Evolutionary conservation across 2,888 invertebrate genomes (phyloP).

Genomic region (Steinernema hermaphroditum): DNA sequence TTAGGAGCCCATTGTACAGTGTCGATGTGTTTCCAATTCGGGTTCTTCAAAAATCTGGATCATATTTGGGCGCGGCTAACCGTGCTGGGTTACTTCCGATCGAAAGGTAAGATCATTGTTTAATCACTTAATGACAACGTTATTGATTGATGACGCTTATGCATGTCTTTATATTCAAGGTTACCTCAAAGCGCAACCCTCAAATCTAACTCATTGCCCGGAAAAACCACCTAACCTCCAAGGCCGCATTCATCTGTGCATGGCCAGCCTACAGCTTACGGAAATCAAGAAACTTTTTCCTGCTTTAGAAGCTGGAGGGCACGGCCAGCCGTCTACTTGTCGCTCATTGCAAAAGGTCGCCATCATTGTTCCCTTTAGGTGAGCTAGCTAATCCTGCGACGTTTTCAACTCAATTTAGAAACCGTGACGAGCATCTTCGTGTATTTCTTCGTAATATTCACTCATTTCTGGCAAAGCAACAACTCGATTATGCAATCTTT

Average conservation of each 20-base stretch:
- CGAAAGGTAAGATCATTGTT: too few relatives aligned
- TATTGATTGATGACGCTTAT: neutral
- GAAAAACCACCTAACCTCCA: slow-evolving; percentile 45
- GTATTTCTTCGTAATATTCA: slow-evolving; percentile 83
- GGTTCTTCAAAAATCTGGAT: neutral
- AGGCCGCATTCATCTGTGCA: slow-evolving; percentile 62
- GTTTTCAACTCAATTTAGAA: slow-evolving; percentile 39
- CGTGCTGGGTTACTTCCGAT: too few relatives aligned
- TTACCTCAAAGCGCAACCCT: neutral
- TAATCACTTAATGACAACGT: too few relatives aligned
- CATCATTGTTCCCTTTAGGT: slow-evolving; percentile 83
- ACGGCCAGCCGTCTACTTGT: slow-evolving; percentile 76
- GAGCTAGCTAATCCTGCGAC: slow-evolving; percentile 75
- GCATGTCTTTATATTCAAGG: neutral
- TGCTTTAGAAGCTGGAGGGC: slow-evolving; percentile 81
- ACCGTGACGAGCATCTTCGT: slow-evolving; percentile 71
- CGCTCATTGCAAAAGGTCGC: slow-evolving; percentile 76
- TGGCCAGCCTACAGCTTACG: slow-evolving; percentile 70
- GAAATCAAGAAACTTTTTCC: slow-evolving; percentile 71
- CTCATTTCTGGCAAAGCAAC: slow-evolving; percentile 86
- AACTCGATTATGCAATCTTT: slow-evolving; percentile 89
- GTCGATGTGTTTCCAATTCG: neutral
- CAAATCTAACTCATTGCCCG: slow-evolving; percentile 35
- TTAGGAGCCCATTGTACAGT: neutral
- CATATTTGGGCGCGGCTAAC: neutral